Evolutionary conservation across 2,113 vertebrate species (phyloP), one percentile per base, ranked within the genome.

Genomic region (Atractosteus spatula): DNA sequence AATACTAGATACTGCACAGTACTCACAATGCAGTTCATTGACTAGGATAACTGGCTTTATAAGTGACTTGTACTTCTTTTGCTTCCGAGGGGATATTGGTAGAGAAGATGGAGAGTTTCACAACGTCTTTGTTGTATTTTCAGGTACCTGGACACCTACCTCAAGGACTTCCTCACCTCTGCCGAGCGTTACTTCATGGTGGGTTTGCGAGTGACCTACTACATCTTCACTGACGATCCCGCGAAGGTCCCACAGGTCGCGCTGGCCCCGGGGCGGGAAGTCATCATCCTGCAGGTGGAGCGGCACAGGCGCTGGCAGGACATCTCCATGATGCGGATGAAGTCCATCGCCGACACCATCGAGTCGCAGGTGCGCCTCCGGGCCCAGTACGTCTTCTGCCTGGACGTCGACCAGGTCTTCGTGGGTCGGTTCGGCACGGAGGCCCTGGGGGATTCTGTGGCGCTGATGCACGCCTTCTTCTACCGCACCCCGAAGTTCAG

Each of bases 311-410:
- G 91, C 62, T 93, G 93, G 92, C 93, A 94, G 79, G 91, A 94
- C 54, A 76, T 94, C 55, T 91, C 90, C 0, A 92, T 93, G 93
- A 85, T 72, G 80, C 85, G 90, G 59, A 94, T 94, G 92, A 82
- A 74, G 76, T n/a, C 72, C 0, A 84, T 93, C 68, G 78, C 85
- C 0, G 72, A 79, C 0, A 54, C 77, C 45, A 88, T 92, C 3
- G 78, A 84, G 41, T 67, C 73, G 0, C 75, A 74, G 7, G 85
- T 93, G 73, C 82, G 79, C n/a, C 81, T 79, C 68, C 74, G 73
- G 68, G 84, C 62, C 74, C 77, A 80, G 0, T 86, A 90, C 6
- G 74, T 93, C 68, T 84, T 93, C 80, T 93, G 91, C 84, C 82
- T 91, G 41, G 92, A 93, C 11, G 89, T 93, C 64, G 92, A 93